phyloP scores from a whole-genome alignment of 35 echinoderm and acorn worm genomes.

The Stichopus chloronotus region DNA sequence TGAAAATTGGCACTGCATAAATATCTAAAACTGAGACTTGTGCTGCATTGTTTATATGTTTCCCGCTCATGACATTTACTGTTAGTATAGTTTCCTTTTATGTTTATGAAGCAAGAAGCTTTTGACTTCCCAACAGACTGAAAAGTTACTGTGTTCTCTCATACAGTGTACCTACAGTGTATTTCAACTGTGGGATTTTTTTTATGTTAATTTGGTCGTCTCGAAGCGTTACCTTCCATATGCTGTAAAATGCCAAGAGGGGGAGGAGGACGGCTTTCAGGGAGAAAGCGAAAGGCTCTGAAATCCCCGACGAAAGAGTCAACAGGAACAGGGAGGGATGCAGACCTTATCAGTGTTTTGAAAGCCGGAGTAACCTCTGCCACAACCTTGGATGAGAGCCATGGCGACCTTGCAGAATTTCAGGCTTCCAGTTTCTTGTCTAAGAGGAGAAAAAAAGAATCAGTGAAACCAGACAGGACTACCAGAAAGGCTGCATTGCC shows the following conservation, averaged over 20 bases:
- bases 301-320: not conserved
- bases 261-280: not conserved
- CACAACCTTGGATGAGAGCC: not conserved
- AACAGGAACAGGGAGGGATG: not conserved
- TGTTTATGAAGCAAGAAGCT: too few relatives aligned
- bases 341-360: not conserved
- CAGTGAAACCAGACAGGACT: not conserved
- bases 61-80: too few relatives aligned
- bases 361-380: not conserved
- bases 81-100: too few relatives aligned
- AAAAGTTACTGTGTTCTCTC: too few relatives aligned
- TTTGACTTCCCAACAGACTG: too few relatives aligned
- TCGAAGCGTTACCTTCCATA: not conserved
- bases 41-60: too few relatives aligned
- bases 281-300: not conserved
- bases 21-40: too few relatives aligned
- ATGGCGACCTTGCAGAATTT: constrained; percentile 4
- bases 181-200: too few relatives aligned
- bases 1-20: not conserved
- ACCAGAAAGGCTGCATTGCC: not conserved
- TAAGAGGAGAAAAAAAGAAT: constrained; percentile 3
- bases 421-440: not conserved
- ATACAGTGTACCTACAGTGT: too few relatives aligned
- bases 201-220: too few relatives aligned
- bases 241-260: constrained; percentile 26